phyloP scores from a whole-genome alignment of 2,888 invertebrate species.

The Mythimna ferrago region DNA sequence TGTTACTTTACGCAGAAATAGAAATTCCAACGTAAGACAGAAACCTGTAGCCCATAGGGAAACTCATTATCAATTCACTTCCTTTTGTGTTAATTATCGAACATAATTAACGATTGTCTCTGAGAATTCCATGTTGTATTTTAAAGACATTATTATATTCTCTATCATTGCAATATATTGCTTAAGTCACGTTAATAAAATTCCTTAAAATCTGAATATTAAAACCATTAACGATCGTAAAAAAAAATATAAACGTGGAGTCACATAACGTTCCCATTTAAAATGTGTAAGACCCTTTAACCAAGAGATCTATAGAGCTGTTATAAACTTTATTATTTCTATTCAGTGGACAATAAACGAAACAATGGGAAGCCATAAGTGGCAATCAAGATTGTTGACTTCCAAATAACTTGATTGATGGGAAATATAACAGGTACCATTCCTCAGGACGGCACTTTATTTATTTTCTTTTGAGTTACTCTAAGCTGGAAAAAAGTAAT shows the following conservation, averaged over 20 bases:
- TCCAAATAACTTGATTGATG: slow-evolving; percentile 54
- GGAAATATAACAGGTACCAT: slow-evolving; percentile 49
- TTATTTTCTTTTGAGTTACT: slow-evolving; percentile 4
- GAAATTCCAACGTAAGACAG: slow-evolving; percentile 4
- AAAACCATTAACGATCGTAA: neutral
- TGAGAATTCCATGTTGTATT: slow-evolving; percentile 6
- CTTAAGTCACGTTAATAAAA: no score
- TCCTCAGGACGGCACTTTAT: slow-evolving; percentile 10
- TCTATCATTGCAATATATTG: neutral
- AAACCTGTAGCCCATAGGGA: slow-evolving; percentile 18
- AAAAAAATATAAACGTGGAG: neutral
- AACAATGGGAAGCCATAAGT: slow-evolving; percentile 60
- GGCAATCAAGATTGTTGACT: slow-evolving; percentile 48
- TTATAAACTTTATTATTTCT: slow-evolving; percentile 54
- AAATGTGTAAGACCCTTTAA: slow-evolving; percentile 25
- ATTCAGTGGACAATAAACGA: slow-evolving; percentile 53
- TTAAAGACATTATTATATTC: neutral
- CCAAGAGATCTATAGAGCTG: slow-evolving; percentile 27
- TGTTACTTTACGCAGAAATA: slow-evolving; percentile 5
- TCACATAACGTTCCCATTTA: neutral
- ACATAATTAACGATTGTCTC: slow-evolving; percentile 35
- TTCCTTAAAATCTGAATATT: no score
- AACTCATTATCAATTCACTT: slow-evolving; percentile 53
- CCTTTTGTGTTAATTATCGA: slow-evolving; percentile 38
- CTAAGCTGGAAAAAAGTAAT: slow-evolving; percentile 2